phyloP scores from a whole-genome alignment of 2,888 invertebrate species.

The Cantharis nigra region DNA sequence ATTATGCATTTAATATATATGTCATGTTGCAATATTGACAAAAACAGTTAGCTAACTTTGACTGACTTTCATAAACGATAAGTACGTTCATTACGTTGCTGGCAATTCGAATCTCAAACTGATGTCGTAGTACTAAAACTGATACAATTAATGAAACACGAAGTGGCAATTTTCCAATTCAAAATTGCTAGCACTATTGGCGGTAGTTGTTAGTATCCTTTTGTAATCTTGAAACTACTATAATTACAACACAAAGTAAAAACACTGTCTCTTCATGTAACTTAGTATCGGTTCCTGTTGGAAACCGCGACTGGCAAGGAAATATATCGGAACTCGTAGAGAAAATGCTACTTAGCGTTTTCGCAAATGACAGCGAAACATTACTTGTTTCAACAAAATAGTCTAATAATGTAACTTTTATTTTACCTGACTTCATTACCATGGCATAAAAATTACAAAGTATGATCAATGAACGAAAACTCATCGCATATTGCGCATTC shows the following conservation, averaged over 20 bases:
- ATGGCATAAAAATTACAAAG: no score
- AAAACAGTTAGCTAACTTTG: background rate
- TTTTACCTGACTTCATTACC: no score
- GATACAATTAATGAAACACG: background rate
- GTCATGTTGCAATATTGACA: no score
- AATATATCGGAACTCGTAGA: no score
- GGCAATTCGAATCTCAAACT: background rate
- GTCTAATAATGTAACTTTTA: no score
- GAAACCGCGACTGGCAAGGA: no score
- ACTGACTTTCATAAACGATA: background rate
- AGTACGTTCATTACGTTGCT: background rate
- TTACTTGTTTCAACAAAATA: no score
- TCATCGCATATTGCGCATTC: no score
- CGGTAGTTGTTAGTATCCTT: background rate
- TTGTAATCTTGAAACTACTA: background rate
- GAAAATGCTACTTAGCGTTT: no score
- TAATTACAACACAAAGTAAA: background rate
- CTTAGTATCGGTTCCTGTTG: background rate
- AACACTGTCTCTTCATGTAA: background rate
- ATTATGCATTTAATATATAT: no score
- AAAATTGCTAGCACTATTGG: background rate
- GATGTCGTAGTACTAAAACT: background rate
- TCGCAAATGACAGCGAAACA: no score
- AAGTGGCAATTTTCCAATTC: background rate
- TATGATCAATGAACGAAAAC: no score